Percentiles rank a stretch among this genome's conserved stretches.
These are phyloP conservation scores for Clupea harengus DNA, from an alignment of 2,113 vertebrate species.

Conservation along the genomic window DNA sequence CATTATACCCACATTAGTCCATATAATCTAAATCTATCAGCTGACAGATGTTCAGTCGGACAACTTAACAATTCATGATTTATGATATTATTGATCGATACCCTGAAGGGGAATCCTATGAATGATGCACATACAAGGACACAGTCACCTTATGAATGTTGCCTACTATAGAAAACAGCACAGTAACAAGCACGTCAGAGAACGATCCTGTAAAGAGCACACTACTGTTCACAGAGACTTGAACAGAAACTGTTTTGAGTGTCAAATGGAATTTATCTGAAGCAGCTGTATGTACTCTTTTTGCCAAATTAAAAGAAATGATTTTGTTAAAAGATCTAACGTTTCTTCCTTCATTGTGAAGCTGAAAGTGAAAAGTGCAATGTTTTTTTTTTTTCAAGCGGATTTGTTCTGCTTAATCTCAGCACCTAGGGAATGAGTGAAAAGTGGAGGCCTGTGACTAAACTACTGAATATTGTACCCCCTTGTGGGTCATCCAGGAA, in stretches of 20 bases:
- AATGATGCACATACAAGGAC: neutral
- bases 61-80: neutral
- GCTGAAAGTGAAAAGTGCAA: neutral
- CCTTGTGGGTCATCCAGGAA: neutral
- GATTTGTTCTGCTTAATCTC: neutral
- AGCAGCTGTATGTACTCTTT: conserved; percentile 71
- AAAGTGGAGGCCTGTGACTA: neutral
- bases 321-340: conserved; percentile 61
- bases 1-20: neutral
- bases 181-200: neutral
- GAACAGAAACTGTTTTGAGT: conserved; percentile 36
- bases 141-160: conserved; percentile 4
- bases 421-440: neutral
- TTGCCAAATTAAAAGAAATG: conserved; percentile 71
- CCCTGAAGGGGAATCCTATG: neutral
- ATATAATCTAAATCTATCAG: neutral
- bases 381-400: neutral
- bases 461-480: neutral
- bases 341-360: conserved; percentile 39
- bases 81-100: neutral
- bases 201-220: conserved; percentile 53
- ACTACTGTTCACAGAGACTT: conserved; percentile 51
- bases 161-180: conserved; percentile 16
- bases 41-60: neutral
- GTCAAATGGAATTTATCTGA: conserved; percentile 65